Base-by-base conservation (phyloP, 92 coral and sea anemone genomes). In the Porites evermanni region DNA sequence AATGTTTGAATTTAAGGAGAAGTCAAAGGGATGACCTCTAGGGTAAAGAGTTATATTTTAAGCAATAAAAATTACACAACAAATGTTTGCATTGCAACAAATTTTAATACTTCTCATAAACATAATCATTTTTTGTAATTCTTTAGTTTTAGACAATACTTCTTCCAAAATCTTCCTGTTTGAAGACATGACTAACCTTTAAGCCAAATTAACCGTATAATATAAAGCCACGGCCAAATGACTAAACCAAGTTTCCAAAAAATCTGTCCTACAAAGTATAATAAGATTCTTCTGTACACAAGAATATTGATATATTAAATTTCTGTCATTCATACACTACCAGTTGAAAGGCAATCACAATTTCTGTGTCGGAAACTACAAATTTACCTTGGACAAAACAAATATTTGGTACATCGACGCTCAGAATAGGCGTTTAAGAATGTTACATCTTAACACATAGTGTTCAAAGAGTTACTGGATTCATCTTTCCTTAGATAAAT, bases 231-330 rank as follows among this genome's bases (percentile, higher is more conserved):
- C 16, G 74, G 44, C 69, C 60, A 51, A 81, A 44, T 9, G 17
- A 70, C 52, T 67, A 77, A 77, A 67, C 53, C 74, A 77, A 53
- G 88, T 78, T 56, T 53, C 83, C 67, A 76, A 78, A 77, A 69
- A 85, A 77, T 75, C 58, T 77, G 82, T 67, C 88, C 77, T 78
- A 69, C 69, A 85, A 85, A 85, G 68, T 76, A 38, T 20, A 54
- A 53, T 12, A 69, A 17, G 74, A 44, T 21, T 65, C 53, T 20
- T 85, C 21, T 78, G 75, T 60, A 85, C 81, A 84, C 56, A 84
- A 84, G 75, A 8, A 6, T 64, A 17, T 54, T 50, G 77, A 78
- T 77, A 54, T 68, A 75, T 74, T 66, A 53, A 84, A 67, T 85
- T 67, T 54, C 24, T 66, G 70, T 67, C 73, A 8, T 56, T 23